Evolutionary conservation across 2,888 invertebrate species (phyloP).

Genomic region (Cantharis nigra): DNA sequence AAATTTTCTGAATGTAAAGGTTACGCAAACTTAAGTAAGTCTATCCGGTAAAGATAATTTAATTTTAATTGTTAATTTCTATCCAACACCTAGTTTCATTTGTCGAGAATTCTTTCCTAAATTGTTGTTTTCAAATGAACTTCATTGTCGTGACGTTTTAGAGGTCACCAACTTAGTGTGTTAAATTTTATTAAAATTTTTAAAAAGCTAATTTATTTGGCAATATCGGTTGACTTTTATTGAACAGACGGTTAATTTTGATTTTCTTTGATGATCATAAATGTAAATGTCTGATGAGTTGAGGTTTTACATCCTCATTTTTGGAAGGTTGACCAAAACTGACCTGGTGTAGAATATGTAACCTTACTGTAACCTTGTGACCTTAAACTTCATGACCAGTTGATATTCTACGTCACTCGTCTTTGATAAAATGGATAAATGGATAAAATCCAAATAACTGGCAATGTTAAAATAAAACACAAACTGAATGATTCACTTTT

Average conservation of each 20-base stretch:
- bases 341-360: too few relatives aligned
- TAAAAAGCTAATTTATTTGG: background rate
- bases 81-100: background rate
- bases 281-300: too few relatives aligned
- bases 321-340: too few relatives aligned
- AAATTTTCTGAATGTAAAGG: background rate
- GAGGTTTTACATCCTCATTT: too few relatives aligned
- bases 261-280: background rate
- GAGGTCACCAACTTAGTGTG: background rate
- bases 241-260: background rate
- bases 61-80: background rate
- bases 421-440: too few relatives aligned
- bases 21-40: background rate
- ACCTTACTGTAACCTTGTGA: too few relatives aligned
- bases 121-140: background rate
- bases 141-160: background rate
- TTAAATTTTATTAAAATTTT: background rate
- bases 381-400: too few relatives aligned
- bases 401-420: too few relatives aligned
- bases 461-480: too few relatives aligned
- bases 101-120: background rate
- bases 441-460: too few relatives aligned
- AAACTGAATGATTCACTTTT: too few relatives aligned
- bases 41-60: background rate
- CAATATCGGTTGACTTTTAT: background rate